These are phyloP conservation scores for Bradysia coprophila DNA, from an alignment of 1,140 invertebrate species.

Conservation along the genomic window DNA sequence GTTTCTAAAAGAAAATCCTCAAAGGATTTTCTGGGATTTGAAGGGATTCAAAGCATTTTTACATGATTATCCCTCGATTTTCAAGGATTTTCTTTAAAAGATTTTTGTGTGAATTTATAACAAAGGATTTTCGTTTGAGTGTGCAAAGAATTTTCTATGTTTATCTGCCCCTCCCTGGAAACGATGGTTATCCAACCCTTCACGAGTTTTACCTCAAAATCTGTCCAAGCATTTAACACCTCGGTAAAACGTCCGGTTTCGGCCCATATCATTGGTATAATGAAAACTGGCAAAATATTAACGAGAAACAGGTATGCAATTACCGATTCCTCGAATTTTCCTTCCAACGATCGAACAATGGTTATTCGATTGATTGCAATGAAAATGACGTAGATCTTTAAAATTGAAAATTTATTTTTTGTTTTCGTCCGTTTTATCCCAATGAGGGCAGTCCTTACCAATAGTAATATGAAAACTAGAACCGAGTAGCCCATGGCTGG, in stretches of 20 bases:
- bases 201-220: constrained; percentile 34
- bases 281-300: constrained; percentile 37
- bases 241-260: constrained; percentile 36
- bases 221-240: constrained; percentile 36
- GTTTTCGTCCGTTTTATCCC: neutral
- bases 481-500: constrained; percentile 33
- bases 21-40: too few species aligned
- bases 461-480: constrained; percentile 26
- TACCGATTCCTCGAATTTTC: constrained; percentile 45
- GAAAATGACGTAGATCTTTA: constrained; percentile 30
- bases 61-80: too few species aligned
- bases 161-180: too few species aligned
- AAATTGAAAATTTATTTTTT: neutral
- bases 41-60: too few species aligned
- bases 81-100: too few species aligned
- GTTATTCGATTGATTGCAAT: constrained; percentile 36
- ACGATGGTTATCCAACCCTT: too few species aligned
- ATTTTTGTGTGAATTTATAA: too few species aligned
- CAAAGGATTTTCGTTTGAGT: too few species aligned
- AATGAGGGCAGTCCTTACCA: constrained; percentile 11
- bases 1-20: too few species aligned
- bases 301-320: constrained; percentile 47
- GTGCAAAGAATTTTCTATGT: too few species aligned
- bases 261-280: constrained; percentile 38
- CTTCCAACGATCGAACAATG: constrained; percentile 34